A percentile compares a stretch with the other conserved stretches of the same genome.
These are phyloP conservation scores for Campoplex capitator DNA, from an alignment of 2,888 invertebrate species.

Conservation along the genomic window DNA sequence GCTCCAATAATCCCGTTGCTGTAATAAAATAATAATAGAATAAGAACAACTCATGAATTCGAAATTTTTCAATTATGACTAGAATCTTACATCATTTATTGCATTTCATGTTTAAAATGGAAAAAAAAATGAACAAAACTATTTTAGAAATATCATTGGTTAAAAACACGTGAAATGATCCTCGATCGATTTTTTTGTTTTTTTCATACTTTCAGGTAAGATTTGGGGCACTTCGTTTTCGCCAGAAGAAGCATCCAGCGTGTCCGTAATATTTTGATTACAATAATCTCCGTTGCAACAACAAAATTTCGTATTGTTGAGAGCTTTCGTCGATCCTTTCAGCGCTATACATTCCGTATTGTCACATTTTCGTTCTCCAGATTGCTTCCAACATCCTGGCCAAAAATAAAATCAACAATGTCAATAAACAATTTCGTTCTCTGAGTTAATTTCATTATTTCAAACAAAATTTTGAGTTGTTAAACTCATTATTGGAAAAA, in stretches of 20 bases:
- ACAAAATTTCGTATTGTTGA: conserved; percentile 90
- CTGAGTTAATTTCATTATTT: background rate
- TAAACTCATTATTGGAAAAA: background rate
- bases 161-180: background rate
- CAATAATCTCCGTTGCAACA: conserved; percentile 93
- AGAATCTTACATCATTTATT: background rate
- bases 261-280: conserved; percentile 88
- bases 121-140: background rate
- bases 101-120: background rate
- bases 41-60: background rate
- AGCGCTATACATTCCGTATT: conserved; percentile 86
- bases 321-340: conserved; percentile 86
- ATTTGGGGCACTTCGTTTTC: conserved; percentile 75
- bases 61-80: background rate
- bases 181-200: conserved; percentile 4
- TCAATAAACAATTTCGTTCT: background rate
- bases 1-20: conserved; percentile 81
- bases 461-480: background rate
- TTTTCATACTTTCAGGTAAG: conserved; percentile 73
- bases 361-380: conserved; percentile 84
- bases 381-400: conserved; percentile 85
- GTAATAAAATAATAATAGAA: conserved; percentile 55
- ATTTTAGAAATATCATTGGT: background rate
- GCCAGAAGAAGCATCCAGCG: conserved; percentile 69
- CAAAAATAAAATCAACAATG: background rate